phyloP scores from a whole-genome alignment of 1,140 invertebrate genomes.

The Apis florea region DNA sequence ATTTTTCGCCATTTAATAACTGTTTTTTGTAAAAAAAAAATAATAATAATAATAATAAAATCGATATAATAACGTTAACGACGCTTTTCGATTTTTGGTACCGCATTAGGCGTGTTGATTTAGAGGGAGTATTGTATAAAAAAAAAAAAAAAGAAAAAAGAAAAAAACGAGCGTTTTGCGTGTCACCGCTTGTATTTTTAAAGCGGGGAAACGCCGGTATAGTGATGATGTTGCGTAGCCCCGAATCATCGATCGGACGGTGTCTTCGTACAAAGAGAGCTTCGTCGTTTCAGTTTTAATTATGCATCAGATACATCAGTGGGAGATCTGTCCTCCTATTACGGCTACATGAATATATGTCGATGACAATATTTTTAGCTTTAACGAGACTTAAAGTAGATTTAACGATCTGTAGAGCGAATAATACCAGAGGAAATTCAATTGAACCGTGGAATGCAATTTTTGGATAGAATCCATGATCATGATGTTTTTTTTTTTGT shows the following conservation, averaged over 20 bases:
- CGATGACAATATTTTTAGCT: conserved; percentile 49
- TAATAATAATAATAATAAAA: too few species aligned
- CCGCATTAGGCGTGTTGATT: too few species aligned
- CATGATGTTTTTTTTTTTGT: not conserved
- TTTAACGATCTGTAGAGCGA: conserved; percentile 4
- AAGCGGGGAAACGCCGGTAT: not conserved
- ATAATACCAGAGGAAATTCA: not conserved
- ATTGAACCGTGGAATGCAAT: not conserved
- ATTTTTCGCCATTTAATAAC: too few species aligned
- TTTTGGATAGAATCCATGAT: not conserved
- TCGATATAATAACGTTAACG: too few species aligned
- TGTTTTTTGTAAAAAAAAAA: too few species aligned
- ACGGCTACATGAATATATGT: not conserved
- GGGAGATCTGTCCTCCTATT: not conserved
- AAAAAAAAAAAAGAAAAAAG: too few species aligned
- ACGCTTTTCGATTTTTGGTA: too few species aligned
- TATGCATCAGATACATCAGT: conserved; percentile 25
- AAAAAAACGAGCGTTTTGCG: too few species aligned
- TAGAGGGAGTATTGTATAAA: not conserved
- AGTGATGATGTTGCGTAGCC: conserved; percentile 54
- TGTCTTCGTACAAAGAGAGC: conserved; percentile 53
- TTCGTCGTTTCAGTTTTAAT: conserved; percentile 64
- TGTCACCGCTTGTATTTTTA: too few species aligned
- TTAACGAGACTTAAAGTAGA: conserved; percentile 26
- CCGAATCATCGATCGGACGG: conserved; percentile 63